These are phyloP conservation scores for Megaceryle torquata DNA, from an alignment of 2,113 vertebrate species.

Conservation along the genomic window DNA sequence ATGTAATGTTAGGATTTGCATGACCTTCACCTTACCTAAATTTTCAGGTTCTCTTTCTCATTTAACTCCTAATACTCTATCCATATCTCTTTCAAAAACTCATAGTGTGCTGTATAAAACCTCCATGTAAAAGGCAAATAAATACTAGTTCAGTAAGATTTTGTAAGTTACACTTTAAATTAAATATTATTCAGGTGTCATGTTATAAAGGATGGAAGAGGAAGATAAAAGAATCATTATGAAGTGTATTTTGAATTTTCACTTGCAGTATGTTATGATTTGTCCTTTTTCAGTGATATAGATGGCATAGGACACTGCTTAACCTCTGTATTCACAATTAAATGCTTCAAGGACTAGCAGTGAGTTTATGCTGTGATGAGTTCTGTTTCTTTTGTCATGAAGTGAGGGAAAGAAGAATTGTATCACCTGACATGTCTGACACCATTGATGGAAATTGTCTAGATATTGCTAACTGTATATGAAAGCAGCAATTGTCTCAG, in stretches of 20 bases:
- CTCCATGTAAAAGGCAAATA: accelerated
- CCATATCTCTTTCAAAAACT: neutral
- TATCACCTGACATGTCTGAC: neutral
- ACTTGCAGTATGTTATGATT: neutral
- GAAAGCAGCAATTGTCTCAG: neutral
- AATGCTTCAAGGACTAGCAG: neutral
- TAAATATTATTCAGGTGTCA: neutral
- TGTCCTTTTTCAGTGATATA: neutral
- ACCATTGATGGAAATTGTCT: neutral
- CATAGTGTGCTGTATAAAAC: neutral
- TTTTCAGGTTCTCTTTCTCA: neutral
- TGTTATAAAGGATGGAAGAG: neutral
- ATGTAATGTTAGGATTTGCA: neutral
- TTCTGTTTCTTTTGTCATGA: neutral
- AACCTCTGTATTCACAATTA: neutral
- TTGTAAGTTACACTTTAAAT: neutral
- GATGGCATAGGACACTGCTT: neutral
- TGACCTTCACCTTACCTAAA: neutral
- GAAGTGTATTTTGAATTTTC: neutral
- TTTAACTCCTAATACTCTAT: neutral
- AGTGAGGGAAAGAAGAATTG: neutral
- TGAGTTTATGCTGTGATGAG: neutral
- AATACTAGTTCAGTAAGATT: neutral
- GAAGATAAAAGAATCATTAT: neutral
- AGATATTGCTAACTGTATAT: neutral